A percentile compares a stretch with the other conserved stretches of the same genome.
phyloP scores from a whole-genome alignment of 2,888 invertebrate species.

The Sesia bembeciformis region DNA sequence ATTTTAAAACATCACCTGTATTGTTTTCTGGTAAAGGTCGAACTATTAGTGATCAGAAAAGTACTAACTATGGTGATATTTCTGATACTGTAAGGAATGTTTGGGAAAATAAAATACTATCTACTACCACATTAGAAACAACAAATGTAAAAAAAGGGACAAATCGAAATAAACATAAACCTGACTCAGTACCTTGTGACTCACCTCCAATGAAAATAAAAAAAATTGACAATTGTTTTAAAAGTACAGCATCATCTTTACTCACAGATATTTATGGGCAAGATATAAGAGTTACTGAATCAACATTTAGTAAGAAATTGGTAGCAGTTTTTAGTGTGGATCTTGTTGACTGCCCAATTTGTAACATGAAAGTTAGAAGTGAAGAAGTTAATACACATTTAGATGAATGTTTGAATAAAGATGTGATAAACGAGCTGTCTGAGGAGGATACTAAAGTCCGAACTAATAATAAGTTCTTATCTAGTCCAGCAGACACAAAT shows the following conservation, averaged over 20 bases:
- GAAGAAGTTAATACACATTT: constrained; percentile 54
- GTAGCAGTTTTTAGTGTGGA: constrained; percentile 21
- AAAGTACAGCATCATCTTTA: constrained; percentile 31
- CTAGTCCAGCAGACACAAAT: background rate
- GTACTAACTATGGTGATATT: constrained; percentile 8
- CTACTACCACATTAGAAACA: constrained; percentile 2
- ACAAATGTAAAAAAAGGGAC: constrained; percentile 7
- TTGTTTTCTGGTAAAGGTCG: constrained; percentile 27
- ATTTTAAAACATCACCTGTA: constrained; percentile 7
- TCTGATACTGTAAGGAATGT: constrained; percentile 24
- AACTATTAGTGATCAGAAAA: constrained; percentile 14
- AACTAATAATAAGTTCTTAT: background rate
- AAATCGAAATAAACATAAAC: constrained; percentile 27
- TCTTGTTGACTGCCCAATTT: constrained; percentile 65
- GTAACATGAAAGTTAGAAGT: constrained; percentile 38
- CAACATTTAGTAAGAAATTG: constrained; percentile 25
- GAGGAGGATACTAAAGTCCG: background rate
- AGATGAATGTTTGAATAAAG: constrained; percentile 62
- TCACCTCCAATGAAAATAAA: constrained; percentile 45
- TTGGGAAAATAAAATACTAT: constrained; percentile 31
- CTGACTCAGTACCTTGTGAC: constrained; percentile 10
- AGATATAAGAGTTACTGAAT: constrained; percentile 36
- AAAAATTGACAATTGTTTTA: constrained; percentile 59
- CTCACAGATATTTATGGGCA: constrained; percentile 58
- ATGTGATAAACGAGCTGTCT: constrained; percentile 23